A percentile compares a stretch with the other conserved stretches of the same genome.
phyloP scores from a whole-genome alignment of 2,888 invertebrate species.

The Xylota sylvarum region DNA sequence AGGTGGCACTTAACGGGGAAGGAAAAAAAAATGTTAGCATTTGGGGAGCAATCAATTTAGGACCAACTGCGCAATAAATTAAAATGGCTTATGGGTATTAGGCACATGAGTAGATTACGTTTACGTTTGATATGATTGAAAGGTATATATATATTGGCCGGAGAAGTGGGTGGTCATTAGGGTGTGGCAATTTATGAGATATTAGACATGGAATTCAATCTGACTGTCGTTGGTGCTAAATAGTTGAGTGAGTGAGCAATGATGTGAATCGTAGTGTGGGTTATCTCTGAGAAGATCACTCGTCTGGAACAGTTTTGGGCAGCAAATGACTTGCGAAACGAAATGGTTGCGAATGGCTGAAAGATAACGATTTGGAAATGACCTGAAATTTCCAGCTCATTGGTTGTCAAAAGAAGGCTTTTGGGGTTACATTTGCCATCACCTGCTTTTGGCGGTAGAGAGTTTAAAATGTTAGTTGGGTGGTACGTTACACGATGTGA shows the following conservation, averaged over 20 bases:
- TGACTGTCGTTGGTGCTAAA: constrained; percentile 2
- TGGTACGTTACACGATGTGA: too few relatives aligned
- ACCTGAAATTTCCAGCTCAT: constrained; percentile 6
- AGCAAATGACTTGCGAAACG: constrained; percentile 2
- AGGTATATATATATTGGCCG: not conserved
- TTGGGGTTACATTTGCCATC: not conserved
- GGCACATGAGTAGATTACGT: constrained; percentile 34
- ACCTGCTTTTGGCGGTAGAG: too few relatives aligned
- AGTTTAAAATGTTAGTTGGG: too few relatives aligned
- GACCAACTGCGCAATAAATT: constrained; percentile 46
- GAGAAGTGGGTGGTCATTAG: constrained; percentile 2
- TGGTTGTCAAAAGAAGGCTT: not conserved
- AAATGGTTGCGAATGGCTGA: not conserved
- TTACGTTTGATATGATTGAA: constrained; percentile 19
- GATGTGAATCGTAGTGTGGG: not conserved
- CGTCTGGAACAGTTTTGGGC: not conserved
- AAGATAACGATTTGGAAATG: not conserved
- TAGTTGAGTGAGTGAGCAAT: not conserved
- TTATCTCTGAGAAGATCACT: constrained; percentile 2
- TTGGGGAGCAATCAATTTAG: constrained; percentile 53
- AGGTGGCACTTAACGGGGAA: constrained; percentile 48
- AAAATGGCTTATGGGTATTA: constrained; percentile 31
- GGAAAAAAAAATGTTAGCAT: constrained; percentile 31
- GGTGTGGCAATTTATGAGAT: not conserved
- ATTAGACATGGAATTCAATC: not conserved